phyloP scores from a whole-genome alignment of 2,888 invertebrate species.

The Nymphalis c-album region DNA sequence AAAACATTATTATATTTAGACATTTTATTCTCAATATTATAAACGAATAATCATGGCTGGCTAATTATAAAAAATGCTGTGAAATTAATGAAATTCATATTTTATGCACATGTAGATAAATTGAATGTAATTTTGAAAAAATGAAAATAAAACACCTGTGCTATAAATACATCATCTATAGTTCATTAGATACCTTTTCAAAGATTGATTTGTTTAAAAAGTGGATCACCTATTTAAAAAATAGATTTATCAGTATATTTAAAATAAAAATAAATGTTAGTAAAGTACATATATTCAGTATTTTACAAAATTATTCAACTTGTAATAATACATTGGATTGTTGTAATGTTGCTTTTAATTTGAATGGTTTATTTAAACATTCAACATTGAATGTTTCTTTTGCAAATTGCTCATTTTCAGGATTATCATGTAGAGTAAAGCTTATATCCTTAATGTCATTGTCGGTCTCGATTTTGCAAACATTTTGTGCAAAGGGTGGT shows the following conservation, averaged over 20 bases:
- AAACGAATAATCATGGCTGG: too few relatives aligned
- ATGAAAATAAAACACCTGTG: too few relatives aligned
- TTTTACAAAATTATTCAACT: slow-evolving; percentile 51
- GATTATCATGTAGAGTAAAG: slow-evolving; percentile 68
- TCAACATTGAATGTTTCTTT: slow-evolving; percentile 70
- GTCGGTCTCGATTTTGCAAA: slow-evolving; percentile 60
- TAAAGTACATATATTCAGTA: not conserved
- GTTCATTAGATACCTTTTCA: too few relatives aligned
- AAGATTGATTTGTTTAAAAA: too few relatives aligned
- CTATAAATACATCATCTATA: too few relatives aligned
- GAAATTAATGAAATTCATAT: too few relatives aligned
- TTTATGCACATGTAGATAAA: too few relatives aligned
- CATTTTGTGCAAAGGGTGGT: slow-evolving; percentile 65
- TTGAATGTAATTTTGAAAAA: too few relatives aligned
- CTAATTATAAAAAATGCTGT: too few relatives aligned
- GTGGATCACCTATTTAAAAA: not conserved
- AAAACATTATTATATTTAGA: too few relatives aligned
- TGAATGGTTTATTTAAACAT: slow-evolving; percentile 67
- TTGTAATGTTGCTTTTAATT: slow-evolving; percentile 71
- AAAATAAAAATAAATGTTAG: not conserved
- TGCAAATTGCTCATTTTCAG: slow-evolving; percentile 67
- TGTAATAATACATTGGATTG: slow-evolving; percentile 66
- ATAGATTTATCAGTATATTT: too few relatives aligned
- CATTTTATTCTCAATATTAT: too few relatives aligned
- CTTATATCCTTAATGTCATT: slow-evolving; percentile 62